Percentiles rank a stretch among this genome's conserved stretches.
These are phyloP conservation scores for Catostylus mosaicus DNA, from an alignment of 30 jellyfish, hydroid and myxozoan genomes.

Conservation along the genomic window DNA sequence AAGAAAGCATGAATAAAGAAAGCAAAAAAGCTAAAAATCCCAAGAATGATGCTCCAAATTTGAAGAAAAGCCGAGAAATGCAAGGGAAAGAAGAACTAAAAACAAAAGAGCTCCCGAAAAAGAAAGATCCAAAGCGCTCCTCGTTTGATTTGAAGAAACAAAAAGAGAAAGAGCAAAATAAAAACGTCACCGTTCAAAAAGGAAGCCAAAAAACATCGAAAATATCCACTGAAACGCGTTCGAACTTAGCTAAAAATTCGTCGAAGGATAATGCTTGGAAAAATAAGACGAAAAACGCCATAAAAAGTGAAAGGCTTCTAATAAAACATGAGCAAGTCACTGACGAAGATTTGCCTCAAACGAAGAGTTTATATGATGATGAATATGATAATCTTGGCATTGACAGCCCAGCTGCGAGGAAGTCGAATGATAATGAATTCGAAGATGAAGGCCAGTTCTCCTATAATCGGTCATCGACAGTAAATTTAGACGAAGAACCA, in stretches of 20 bases:
- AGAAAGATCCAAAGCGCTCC: neutral
- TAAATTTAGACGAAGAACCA: slow-evolving; percentile 37
- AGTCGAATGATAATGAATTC: neutral
- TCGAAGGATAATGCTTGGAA: neutral
- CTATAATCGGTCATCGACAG: slow-evolving; percentile 64
- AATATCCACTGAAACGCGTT: neutral
- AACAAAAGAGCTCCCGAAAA: neutral
- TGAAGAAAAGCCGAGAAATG: neutral
- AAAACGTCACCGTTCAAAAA: neutral
- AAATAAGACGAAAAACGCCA: neutral
- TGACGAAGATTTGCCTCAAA: neutral
- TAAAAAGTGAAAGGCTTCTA: slow-evolving; percentile 14
- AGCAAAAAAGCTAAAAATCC: neutral
- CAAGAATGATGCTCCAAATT: neutral
- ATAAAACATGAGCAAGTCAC: neutral
- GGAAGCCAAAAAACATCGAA: neutral
- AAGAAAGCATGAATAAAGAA: slow-evolving; percentile 3
- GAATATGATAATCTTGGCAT: slow-evolving; percentile 3
- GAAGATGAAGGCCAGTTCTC: slow-evolving; percentile 21
- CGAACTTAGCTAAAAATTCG: neutral
- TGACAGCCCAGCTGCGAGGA: neutral
- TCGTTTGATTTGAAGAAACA: neutral
- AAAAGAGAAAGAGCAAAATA: slow-evolving; percentile 4
- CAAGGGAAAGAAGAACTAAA: neutral
- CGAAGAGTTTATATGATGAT: neutral